These are phyloP conservation scores for Clanis bilineata DNA, from an alignment of 2,888 invertebrate genomes.

Conservation along the genomic window DNA sequence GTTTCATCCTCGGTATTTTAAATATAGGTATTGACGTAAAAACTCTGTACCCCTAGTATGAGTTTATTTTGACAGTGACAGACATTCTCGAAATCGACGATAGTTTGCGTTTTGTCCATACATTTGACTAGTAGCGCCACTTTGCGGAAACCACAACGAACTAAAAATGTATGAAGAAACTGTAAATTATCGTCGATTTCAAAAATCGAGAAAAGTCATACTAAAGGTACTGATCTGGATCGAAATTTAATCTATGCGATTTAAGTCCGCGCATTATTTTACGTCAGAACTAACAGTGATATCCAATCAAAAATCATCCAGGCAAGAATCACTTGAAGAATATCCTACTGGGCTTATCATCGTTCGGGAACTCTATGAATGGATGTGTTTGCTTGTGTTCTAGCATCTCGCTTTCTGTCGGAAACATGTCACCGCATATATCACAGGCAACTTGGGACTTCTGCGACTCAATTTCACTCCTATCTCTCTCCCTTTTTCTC, in stretches of 20 bases:
- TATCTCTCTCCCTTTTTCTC: slow-evolving; percentile 41
- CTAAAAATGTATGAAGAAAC: no score
- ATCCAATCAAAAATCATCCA: background rate
- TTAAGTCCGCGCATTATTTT: background rate
- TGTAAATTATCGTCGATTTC: no score
- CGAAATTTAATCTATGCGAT: background rate
- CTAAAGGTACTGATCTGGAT: no score
- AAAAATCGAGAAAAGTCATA: no score
- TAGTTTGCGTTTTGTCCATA: no score
- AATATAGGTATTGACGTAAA: no score
- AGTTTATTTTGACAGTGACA: no score
- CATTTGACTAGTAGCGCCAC: no score
- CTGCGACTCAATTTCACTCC: slow-evolving; percentile 26
- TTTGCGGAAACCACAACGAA: no score
- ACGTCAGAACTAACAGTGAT: background rate
- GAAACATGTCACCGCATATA: slow-evolving; percentile 69
- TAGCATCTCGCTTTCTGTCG: slow-evolving; percentile 58
- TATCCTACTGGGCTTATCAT: slow-evolving; percentile 75
- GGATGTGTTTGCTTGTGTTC: slow-evolving; percentile 75
- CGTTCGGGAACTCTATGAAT: slow-evolving; percentile 75
- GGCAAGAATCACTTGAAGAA: slow-evolving; percentile 20
- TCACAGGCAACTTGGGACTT: slow-evolving; percentile 55
- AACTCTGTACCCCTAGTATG: no score
- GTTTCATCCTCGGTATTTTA: no score
- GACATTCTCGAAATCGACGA: no score